These are phyloP conservation scores for Lagenorhynchus albirostris DNA, from an alignment of 2,113 vertebrate genomes.

Conservation along the genomic window DNA sequence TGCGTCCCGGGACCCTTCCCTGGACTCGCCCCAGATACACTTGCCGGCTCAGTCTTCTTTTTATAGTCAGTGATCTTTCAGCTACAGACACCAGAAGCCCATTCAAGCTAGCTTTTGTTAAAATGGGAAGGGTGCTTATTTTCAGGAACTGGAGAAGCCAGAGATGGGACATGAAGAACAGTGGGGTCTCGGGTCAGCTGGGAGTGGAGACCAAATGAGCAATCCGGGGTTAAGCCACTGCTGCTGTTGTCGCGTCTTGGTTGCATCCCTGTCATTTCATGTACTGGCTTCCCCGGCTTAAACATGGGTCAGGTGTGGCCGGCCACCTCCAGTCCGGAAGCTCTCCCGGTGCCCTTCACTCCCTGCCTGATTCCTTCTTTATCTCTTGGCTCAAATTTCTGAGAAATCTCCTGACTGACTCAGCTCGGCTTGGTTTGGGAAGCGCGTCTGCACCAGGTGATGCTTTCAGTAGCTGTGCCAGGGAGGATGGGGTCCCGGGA, in stretches of 20 bases:
- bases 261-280: fast-evolving
- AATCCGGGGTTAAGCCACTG: not conserved
- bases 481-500: no score
- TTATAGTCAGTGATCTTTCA: not conserved
- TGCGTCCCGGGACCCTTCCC: not conserved
- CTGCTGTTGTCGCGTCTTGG: fast-evolving
- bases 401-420: not conserved
- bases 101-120: not conserved
- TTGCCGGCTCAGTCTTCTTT: not conserved
- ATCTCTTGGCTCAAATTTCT: not conserved
- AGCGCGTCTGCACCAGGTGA: not conserved
- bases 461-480: no score
- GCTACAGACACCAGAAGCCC: not conserved
- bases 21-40: fast-evolving
- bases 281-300: not conserved
- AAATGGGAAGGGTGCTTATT: not conserved
- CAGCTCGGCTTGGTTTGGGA: not conserved
- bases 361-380: not conserved
- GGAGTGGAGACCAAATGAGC: not conserved
- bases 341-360: fast-evolving
- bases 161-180: not conserved
- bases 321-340: not conserved
- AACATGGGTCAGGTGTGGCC: fast-evolving
- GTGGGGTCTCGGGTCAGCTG: not conserved
- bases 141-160: not conserved